Evolutionary conservation across 2,113 vertebrate species (phyloP), one percentile per base, ranked within the genome.

Genomic region (Ia io): DNA sequence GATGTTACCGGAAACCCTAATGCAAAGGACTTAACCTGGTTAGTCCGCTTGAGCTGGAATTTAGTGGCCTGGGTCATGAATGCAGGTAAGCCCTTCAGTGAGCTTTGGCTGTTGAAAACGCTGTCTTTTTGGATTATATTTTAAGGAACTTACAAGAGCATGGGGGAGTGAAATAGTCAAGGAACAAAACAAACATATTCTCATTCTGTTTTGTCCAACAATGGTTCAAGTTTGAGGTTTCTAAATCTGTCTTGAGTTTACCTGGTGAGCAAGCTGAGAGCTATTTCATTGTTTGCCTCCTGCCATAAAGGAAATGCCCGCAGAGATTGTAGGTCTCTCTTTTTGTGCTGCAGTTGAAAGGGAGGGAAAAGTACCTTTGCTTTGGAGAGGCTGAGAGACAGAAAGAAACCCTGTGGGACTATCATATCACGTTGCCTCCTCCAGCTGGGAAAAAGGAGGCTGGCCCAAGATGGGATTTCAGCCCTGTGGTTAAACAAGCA

Each of bases 1-100:
- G 67, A 88, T 56, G 69, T 95, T 71, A 90, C 61, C 92, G 63
- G 87, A 86, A 88, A 88, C 73, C 80, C 90, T 79, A 59, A 9
- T 77, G 25, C 91, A 3, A 44, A 30, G 9, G 90, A 79, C 53
- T 94, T 97, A 97, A 94, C 71, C 90, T 85, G 53, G 0, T 96
- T 98, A 98, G 98, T 98, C 98, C 96, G 94, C 88, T 97, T 97
- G 97, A 98, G 12, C 32, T 91, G 94, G 97, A 96, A 97, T 97
- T 98, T 53, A 65, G 44, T 0, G 93, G 95, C 84, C 87, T 96
- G 13, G 71, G 96, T 97, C 97, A 96, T 98, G 98, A 97, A 97
- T 35, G 69, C 92, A 92, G 95, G 49, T 98, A 98, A 98, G 97
- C 67, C 23, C 95, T 96, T 98, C 95, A 97, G 95, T 61, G 97